These are phyloP conservation scores for Trichoplusia ni DNA, from an alignment of 1,140 invertebrate genomes.

Conservation along the genomic window DNA sequence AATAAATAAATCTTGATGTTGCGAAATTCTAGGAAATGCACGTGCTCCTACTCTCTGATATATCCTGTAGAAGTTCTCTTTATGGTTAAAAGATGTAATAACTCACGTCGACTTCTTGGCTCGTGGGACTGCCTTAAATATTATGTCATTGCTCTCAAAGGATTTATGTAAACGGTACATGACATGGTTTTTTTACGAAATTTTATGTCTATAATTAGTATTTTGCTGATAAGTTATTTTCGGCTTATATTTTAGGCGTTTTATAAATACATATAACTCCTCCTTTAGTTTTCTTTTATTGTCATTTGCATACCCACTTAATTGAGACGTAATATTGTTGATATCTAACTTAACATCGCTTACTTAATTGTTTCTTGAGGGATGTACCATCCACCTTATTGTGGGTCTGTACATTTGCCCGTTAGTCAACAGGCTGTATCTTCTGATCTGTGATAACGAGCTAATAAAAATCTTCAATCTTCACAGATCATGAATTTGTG, in stretches of 20 bases:
- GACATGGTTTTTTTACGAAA: constrained; percentile 3
- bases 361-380: no score
- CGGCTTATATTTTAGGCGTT: not conserved
- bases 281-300: no score
- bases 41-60: constrained; percentile 1
- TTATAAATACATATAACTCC: no score
- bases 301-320: no score
- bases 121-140: constrained; percentile 7
- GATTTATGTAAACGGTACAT: constrained; percentile 7
- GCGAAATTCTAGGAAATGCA: constrained; percentile 15
- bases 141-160: constrained; percentile 13
- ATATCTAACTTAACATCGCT: no score
- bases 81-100: constrained; percentile 24
- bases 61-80: constrained; percentile 5
- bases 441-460: no score
- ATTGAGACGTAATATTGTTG: no score
- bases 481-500: no score
- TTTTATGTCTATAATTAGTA: not conserved
- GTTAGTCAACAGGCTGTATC: no score
- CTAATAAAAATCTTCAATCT: no score
- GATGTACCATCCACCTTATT: no score
- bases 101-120: constrained; percentile 12
- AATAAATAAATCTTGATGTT: not conserved
- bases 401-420: no score
- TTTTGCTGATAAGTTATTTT: not conserved